These are phyloP conservation scores for Syrista parreyssii DNA, from an alignment of 2,888 invertebrate species.

Conservation along the genomic window DNA sequence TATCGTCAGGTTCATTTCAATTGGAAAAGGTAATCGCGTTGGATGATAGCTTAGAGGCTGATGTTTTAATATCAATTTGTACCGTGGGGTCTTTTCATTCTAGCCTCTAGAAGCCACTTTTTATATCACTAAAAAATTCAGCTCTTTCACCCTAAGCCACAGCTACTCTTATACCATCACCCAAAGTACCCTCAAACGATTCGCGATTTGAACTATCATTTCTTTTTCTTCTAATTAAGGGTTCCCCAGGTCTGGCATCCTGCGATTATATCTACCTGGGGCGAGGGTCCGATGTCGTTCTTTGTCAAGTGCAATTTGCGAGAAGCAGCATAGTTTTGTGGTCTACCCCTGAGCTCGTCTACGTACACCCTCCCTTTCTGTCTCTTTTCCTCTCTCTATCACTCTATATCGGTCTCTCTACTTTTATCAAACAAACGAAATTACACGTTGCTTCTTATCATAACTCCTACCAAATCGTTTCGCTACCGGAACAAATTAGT, in stretches of 20 bases:
- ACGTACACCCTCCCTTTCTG: background rate
- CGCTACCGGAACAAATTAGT: too few relatives aligned
- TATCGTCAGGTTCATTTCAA: background rate
- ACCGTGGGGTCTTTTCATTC: background rate
- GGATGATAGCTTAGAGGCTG: background rate
- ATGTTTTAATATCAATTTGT: background rate
- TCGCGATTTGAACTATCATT: background rate
- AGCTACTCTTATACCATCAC: background rate
- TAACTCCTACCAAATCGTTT: background rate
- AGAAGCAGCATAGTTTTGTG: background rate
- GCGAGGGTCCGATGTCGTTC: background rate
- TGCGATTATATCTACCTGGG: background rate
- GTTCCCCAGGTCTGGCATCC: background rate
- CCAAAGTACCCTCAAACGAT: background rate
- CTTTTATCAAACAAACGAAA: background rate
- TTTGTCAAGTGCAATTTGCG: background rate
- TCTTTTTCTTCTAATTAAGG: background rate
- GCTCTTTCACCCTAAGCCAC: background rate
- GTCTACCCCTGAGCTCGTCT: background rate
- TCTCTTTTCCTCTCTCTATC: background rate
- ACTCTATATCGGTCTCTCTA: constrained; percentile 5
- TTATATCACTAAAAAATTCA: background rate
- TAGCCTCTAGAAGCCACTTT: background rate
- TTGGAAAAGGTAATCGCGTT: background rate
- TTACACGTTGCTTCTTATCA: background rate